Conservation (phyloP, 2,888 invertebrate species). For the Drosophila anomalata region DNA sequence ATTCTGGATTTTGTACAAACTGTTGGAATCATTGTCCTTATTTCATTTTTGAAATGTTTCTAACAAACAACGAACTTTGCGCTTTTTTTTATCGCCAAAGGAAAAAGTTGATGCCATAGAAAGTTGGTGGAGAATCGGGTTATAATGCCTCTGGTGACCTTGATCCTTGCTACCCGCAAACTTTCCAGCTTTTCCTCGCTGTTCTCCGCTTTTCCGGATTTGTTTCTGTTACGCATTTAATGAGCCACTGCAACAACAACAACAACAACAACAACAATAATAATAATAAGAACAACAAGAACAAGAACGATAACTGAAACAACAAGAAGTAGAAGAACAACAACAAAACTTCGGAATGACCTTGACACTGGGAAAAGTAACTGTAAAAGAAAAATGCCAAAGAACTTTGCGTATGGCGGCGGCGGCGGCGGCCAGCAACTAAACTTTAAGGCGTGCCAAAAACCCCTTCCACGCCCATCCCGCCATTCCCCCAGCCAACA, state of each 20-base stretch:
- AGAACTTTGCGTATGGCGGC: constrained; percentile 67
- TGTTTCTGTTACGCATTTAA: constrained; percentile 54
- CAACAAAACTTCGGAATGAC: constrained; percentile 62
- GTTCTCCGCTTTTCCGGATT: constrained; percentile 46
- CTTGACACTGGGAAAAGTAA: constrained; percentile 74
- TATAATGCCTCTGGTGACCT: constrained; percentile 42
- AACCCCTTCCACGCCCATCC: constrained; percentile 32
- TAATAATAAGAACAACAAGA: constrained; percentile 17
- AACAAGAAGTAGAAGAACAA: constrained; percentile 45
- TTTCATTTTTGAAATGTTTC: neutral
- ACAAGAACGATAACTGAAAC: constrained; percentile 10
- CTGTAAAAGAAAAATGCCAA: constrained; percentile 57
- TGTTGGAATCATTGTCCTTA: neutral
- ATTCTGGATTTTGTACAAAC: neutral
- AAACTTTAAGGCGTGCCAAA: constrained; percentile 66
- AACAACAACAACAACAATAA: constrained; percentile 30
- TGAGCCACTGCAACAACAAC: constrained; percentile 61
- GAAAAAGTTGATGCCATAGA: constrained; percentile 24
- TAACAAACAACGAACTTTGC: neutral
- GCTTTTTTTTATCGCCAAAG: neutral
- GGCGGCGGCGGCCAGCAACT: constrained; percentile 56
- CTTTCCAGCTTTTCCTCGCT: constrained; percentile 7
- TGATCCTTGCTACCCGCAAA: constrained; percentile 38
- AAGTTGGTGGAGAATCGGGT: constrained; percentile 29
- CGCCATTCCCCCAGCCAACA: neutral